phyloP scores from a whole-genome alignment of 2,797 vertebrate species.

The Dicrostonyx torquatus region DNA sequence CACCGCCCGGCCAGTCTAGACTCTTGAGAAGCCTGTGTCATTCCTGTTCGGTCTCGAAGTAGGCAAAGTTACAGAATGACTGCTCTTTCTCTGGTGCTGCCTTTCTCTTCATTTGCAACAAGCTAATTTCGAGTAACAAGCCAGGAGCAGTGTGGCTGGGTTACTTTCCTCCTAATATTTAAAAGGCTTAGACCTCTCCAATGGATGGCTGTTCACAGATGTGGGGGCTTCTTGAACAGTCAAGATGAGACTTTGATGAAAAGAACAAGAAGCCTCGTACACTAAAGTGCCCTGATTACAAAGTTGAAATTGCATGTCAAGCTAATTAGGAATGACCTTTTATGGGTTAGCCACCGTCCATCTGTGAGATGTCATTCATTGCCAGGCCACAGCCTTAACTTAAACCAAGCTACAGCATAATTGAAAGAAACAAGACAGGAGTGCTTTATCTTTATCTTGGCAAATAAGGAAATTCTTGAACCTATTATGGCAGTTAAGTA shows the following conservation, averaged over 20 bases:
- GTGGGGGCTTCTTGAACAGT: background rate
- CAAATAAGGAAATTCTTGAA: conserved; percentile 41
- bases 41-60: background rate
- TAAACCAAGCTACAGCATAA: background rate
- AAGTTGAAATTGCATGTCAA: background rate
- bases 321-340: conserved; percentile 9
- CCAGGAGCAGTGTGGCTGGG: background rate
- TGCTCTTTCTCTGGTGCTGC: background rate
- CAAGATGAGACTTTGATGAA: background rate
- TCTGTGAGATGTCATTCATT: background rate
- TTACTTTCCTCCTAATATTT: conserved; percentile 36
- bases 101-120: background rate
- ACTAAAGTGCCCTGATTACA: background rate
- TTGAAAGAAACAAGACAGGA: background rate
- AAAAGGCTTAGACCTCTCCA: background rate
- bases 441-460: background rate
- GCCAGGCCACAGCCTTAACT: background rate
- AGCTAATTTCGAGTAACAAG: background rate
- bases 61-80: background rate
- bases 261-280: background rate
- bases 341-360: background rate
- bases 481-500: conserved; percentile 9
- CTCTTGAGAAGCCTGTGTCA: background rate
- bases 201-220: background rate
- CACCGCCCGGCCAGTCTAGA: too few relatives aligned